These are phyloP conservation scores for Thrips palmi DNA, from an alignment of 1,140 invertebrate genomes.

Conservation along the genomic window DNA sequence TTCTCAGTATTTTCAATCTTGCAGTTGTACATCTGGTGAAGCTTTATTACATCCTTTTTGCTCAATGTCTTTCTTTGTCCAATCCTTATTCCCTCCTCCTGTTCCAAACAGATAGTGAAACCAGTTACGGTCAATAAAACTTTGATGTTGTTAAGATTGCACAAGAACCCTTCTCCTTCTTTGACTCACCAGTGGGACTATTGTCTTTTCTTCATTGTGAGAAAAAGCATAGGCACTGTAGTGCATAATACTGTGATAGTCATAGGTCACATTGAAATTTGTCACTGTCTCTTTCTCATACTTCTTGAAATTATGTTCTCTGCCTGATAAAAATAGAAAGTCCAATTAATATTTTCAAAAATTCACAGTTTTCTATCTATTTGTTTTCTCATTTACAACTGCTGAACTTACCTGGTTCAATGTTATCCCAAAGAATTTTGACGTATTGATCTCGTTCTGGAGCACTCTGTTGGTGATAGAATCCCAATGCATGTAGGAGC, in stretches of 20 bases:
- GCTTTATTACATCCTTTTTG: constrained; percentile 13
- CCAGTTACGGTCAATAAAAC: neutral
- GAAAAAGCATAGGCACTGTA: constrained; percentile 57
- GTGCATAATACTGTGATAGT: constrained; percentile 68
- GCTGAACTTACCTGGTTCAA: constrained; percentile 22
- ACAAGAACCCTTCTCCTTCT: too few relatives aligned
- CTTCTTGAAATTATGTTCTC: constrained; percentile 10
- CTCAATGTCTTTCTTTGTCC: constrained; percentile 13
- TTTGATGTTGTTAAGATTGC: too few relatives aligned
- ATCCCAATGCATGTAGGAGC: constrained; percentile 45
- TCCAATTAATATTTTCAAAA: neutral
- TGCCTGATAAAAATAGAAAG: constrained; percentile 2
- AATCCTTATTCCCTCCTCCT: constrained; percentile 10
- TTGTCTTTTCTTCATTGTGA: constrained; percentile 46
- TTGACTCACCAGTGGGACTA: constrained; percentile 25
- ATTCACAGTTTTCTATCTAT: neutral
- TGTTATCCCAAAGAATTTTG: constrained; percentile 44
- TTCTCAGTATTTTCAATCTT: too few relatives aligned
- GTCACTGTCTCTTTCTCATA: constrained; percentile 33
- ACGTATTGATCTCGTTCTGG: constrained; percentile 49
- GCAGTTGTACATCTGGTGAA: constrained; percentile 14
- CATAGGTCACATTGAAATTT: constrained; percentile 40
- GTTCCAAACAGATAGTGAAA: neutral
- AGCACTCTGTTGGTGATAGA: constrained; percentile 52
- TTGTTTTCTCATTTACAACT: constrained; percentile 1